Conservation (phyloP, 2,113 vertebrate genomes). For the Girardinichthys multiradiatus region DNA sequence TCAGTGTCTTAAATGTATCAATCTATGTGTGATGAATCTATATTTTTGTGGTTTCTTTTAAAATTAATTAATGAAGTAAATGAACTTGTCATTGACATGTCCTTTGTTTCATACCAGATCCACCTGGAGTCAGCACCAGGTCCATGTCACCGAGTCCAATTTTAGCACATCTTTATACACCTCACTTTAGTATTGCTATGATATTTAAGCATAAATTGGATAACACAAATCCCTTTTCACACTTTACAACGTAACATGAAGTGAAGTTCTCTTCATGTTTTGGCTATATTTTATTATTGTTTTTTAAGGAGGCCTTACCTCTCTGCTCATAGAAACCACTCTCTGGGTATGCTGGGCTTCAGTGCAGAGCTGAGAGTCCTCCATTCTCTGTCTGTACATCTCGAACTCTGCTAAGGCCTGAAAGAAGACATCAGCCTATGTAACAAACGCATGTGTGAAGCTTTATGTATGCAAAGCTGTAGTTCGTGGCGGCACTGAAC, state of each 20-base stretch:
- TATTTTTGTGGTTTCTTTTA: not conserved
- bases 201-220: not conserved
- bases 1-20: not conserved
- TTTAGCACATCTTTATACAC: not conserved
- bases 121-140: too few species aligned
- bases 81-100: too few species aligned
- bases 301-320: constrained; percentile 47
- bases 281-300: rapidly evolving
- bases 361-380: constrained; percentile 93
- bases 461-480: not conserved
- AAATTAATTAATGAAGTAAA: not conserved
- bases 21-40: not conserved
- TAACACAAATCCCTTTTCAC: not conserved
- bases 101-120: too few species aligned
- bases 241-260: not conserved
- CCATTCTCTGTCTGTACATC: constrained; percentile 92
- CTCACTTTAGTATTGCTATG: not conserved
- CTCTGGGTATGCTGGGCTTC: constrained; percentile 96
- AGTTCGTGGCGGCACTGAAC: constrained; percentile 16
- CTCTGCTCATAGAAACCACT: constrained; percentile 89
- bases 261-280: not conserved
- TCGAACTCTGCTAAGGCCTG: constrained; percentile 94
- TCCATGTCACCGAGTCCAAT: too few species aligned
- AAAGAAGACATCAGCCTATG: constrained; percentile 6
- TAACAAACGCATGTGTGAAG: not conserved